A percentile compares a stretch with the other conserved stretches of the same genome.
Evolutionary conservation across 2,797 vertebrate species (phyloP).

Genomic region (Capromys pilorides): DNA sequence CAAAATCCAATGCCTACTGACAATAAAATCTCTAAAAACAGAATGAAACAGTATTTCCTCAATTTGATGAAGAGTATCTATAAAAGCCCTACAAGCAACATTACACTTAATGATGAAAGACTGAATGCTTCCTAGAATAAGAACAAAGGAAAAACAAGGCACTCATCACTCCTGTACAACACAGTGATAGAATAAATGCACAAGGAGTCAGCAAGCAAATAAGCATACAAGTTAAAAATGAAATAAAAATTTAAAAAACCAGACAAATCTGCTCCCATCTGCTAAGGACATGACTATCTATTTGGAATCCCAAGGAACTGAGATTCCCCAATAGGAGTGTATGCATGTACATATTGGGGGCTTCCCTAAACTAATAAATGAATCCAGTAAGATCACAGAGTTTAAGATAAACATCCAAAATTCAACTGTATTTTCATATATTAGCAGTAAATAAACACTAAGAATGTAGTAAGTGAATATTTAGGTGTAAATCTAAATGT

Average conservation of each 20-base stretch:
- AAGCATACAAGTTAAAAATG: neutral
- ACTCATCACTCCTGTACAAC: neutral
- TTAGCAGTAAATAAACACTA: neutral
- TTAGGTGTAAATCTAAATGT: neutral
- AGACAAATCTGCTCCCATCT: neutral
- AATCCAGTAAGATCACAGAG: neutral
- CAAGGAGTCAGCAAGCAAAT: neutral
- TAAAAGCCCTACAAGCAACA: neutral
- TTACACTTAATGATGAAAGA: neutral
- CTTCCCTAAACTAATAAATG: neutral
- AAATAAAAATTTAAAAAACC: neutral
- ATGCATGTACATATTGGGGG: neutral
- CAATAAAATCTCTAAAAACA: conserved; percentile 10
- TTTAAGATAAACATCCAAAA: conserved; percentile 2
- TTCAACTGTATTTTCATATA: neutral
- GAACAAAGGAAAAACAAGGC: neutral
- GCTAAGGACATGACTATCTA: neutral
- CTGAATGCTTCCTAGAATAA: neutral
- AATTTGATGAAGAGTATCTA: neutral
- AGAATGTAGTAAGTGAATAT: neutral
- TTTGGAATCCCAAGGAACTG: neutral
- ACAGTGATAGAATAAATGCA: neutral
- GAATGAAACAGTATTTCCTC: neutral
- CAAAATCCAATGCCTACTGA: neutral
- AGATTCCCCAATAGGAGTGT: neutral